Percentiles rank a stretch among this genome's conserved stretches.
Evolutionary conservation across 2,113 vertebrate species (phyloP).

Genomic region (Plestiodon gilberti): DNA sequence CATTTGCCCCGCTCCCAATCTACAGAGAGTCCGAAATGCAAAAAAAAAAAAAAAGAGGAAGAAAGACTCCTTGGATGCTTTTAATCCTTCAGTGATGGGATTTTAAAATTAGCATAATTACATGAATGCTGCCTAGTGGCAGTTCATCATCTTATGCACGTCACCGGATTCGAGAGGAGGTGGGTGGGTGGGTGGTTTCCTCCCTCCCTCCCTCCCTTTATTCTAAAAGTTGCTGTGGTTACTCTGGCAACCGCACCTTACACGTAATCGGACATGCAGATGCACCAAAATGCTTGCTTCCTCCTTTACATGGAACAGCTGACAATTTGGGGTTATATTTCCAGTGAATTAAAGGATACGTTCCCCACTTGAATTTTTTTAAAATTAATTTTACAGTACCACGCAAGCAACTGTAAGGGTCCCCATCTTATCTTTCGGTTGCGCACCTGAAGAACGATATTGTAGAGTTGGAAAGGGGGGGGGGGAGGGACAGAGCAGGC

Average conservation of each 20-base stretch:
- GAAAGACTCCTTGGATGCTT: background rate
- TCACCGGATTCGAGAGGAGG: background rate
- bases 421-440: too few relatives aligned
- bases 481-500: too few relatives aligned
- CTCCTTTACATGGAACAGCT: background rate
- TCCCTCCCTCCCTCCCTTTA: background rate
- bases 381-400: background rate
- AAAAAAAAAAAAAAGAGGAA: background rate
- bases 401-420: too few relatives aligned
- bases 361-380: background rate
- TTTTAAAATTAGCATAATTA: conserved; percentile 4
- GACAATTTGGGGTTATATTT: background rate
- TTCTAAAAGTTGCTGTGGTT: background rate
- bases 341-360: background rate
- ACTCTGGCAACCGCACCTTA: background rate
- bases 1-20: background rate
- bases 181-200: background rate
- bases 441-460: too few relatives aligned
- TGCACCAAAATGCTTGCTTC: too few relatives aligned
- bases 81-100: background rate
- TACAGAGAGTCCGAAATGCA: background rate
- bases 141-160: background rate
- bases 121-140: background rate
- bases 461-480: too few relatives aligned
- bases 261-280: background rate